Percentiles rank a stretch among this genome's conserved stretches.
phyloP scores from a whole-genome alignment of 2,888 invertebrate species.

The Pegoplata infirma region DNA sequence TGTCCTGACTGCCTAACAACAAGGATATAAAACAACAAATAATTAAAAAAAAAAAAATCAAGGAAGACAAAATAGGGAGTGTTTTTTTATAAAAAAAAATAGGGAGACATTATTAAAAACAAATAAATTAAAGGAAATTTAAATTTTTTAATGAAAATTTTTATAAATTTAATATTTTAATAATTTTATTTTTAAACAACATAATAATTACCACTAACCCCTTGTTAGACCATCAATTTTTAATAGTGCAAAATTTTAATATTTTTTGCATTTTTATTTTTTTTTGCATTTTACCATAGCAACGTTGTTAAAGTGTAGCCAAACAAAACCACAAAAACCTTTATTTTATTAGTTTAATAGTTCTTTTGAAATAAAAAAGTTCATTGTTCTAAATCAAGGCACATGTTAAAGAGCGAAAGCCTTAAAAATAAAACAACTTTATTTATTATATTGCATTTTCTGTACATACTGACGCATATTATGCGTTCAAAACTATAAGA shows the following conservation, averaged over 20 bases:
- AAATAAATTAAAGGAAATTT: not conserved
- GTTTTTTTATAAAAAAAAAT: not conserved
- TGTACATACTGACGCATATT: not conserved
- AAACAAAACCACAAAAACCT: slow-evolving; percentile 13
- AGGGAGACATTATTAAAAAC: not conserved
- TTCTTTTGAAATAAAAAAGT: slow-evolving; percentile 47
- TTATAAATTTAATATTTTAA: too few relatives aligned
- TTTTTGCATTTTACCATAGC: slow-evolving; percentile 43
- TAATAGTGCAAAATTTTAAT: not conserved
- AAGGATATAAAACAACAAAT: slow-evolving; percentile 30
- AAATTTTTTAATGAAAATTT: too few relatives aligned
- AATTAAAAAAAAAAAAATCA: not conserved
- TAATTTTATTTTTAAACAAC: not conserved
- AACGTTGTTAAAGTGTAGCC: slow-evolving; percentile 44
- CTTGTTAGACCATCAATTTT: too few relatives aligned
- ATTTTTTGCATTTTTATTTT: not conserved
- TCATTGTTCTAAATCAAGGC: slow-evolving; percentile 63
- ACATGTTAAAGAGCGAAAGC: slow-evolving; percentile 37
- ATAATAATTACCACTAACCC: not conserved
- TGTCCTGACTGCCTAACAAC: slow-evolving; percentile 58
- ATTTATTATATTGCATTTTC: not conserved
- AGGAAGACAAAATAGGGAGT: not conserved
- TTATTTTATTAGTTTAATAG: not conserved
- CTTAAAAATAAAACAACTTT: slow-evolving; percentile 20
- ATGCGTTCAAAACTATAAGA: not conserved